Base-by-base conservation (phyloP, 2,113 vertebrate species). In the Dolichotis patagonum region DNA sequence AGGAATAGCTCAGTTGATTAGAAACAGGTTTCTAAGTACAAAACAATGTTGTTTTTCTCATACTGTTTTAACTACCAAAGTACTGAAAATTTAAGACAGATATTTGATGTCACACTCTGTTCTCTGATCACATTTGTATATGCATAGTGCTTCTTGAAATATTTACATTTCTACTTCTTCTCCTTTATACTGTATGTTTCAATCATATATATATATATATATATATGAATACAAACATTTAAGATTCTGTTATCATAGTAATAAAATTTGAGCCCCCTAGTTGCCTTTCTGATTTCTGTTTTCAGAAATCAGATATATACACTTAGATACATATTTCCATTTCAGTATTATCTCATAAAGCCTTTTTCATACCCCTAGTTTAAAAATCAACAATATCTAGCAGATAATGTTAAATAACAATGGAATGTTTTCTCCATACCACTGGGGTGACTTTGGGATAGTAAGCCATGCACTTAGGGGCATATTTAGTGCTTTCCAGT, bases 1-100 rank as follows among this genome's bases (percentile, higher is more conserved):
- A 98, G 98, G 98, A 98, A 98, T 98, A 98, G 97, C 98, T 98
- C 93, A 97, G 98, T 98, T 99, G 98, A 99, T 99, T 98, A 98
- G 98, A 98, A 98, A 98, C 98, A 98, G 98, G 98, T 99, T 98
- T 98, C 97, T 97, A 98, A 98, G 98, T 98, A 96, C 98, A 98
- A 98, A 98, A 98, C 96, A 98, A 96, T 97, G 96, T 97, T 98
- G 98, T 98, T 98, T 98, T 98, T 98, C 98, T 98, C 96, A 98
- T 97, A 90, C 90, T 97, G 73, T 96, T 98, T 98, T 98, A 99
- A 98, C 98, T 96, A 98, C 98, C 96, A 97, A 98, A 97, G 92
- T 95, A 94, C 98, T 98, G 98, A 98, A 98, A 97, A 97, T 97
- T 98, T 93, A 32, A 88, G 96, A 94, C 88, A 69, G 94, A 95